Evolutionary conservation across 2,113 vertebrate species (phyloP).

Genomic region (Mobula hypostoma): DNA sequence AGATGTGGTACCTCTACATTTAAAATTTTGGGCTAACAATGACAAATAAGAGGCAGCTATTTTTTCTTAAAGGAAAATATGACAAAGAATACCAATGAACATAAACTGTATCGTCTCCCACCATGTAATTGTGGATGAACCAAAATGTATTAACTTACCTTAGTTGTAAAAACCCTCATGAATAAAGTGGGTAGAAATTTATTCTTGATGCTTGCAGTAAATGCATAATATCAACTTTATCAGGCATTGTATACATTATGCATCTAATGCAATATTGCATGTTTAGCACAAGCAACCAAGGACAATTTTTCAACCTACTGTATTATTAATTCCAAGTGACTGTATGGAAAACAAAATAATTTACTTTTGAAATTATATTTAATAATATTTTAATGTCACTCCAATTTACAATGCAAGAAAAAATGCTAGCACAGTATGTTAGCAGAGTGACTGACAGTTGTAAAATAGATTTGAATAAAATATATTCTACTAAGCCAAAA

Average conservation of each 20-base stretch:
- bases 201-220: no score
- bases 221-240: no score
- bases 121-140: neutral
- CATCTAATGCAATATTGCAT: no score
- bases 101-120: neutral
- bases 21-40: conserved; percentile 2
- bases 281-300: neutral
- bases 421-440: neutral
- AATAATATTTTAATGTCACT: neutral
- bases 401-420: neutral
- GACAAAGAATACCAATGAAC: conserved; percentile 18
- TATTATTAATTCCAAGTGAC: neutral
- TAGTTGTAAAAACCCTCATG: neutral
- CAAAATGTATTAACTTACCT: conserved; percentile 30
- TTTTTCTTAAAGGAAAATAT: neutral
- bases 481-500: no score
- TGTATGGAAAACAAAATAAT: neutral
- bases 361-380: neutral
- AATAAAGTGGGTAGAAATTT: neutral
- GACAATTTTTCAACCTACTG: neutral
- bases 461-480: neutral
- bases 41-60: conserved; percentile 6
- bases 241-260: no score
- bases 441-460: neutral
- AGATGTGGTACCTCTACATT: neutral